Percentiles rank a stretch among this genome's conserved stretches.
Evolutionary conservation across 2,113 vertebrate species (phyloP).

Genomic region (Corydoras sp.): DNA sequence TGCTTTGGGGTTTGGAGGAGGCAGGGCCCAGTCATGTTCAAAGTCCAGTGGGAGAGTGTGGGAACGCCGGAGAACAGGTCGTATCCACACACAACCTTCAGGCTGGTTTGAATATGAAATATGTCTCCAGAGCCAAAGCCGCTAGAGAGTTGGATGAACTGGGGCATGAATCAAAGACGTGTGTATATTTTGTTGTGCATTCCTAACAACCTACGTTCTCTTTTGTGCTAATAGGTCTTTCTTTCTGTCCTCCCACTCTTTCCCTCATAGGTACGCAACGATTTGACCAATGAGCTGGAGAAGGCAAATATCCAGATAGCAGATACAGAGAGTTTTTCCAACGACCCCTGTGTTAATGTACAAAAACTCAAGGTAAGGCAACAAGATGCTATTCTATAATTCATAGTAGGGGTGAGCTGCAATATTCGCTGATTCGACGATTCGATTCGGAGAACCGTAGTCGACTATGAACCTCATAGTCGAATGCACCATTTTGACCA

Average conservation of each 20-base stretch:
- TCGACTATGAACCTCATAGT: too few species aligned
- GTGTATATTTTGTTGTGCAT: conserved; percentile 25
- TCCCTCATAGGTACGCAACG: conserved; percentile 85
- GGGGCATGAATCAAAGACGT: conserved; percentile 15
- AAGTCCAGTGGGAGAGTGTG: conserved; percentile 18
- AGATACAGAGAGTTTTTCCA: conserved; percentile 96
- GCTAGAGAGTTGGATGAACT: conserved; percentile 30
- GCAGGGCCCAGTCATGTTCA: conserved; percentile 19
- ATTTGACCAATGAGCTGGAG: conserved; percentile 90
- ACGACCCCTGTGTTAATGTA: conserved; percentile 93
- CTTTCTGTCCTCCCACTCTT: conserved; percentile 21
- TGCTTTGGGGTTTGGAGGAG: conserved; percentile 18
- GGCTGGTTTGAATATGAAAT: conserved; percentile 23
- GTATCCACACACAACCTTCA: background rate
- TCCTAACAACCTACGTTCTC: background rate
- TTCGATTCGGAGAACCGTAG: too few species aligned
- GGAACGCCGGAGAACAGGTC: conserved; percentile 13
- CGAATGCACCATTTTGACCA: too few species aligned
- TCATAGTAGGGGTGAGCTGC: too few species aligned
- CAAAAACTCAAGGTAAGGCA: conserved; percentile 94
- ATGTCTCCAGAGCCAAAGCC: conserved; percentile 17
- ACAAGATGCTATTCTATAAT: too few species aligned
- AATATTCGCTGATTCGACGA: too few species aligned
- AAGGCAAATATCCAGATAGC: conserved; percentile 95
- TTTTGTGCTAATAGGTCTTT: conserved; percentile 26